Evolutionary conservation across 2,797 vertebrate species (phyloP), one percentile per base, ranked within the genome.

Genomic region (Halcyon badia): DNA sequence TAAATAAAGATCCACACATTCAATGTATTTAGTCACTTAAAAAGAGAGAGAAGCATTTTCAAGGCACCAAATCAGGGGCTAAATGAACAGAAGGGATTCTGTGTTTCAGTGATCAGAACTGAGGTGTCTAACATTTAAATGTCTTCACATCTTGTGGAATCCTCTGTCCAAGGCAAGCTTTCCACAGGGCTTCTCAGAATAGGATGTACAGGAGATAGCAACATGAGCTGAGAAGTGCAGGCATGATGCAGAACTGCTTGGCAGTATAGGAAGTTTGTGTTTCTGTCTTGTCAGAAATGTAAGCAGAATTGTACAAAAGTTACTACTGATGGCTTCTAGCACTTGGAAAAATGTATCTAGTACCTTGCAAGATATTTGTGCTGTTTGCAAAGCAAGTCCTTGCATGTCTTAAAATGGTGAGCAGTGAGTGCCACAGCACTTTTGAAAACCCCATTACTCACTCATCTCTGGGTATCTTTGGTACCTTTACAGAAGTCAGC

Each of bases 141-240:
- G 64, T 12, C 51, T 87, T 76, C 28, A 58, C 13, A 60, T 26
- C 28, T 48, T 70, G 17, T 10, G 41, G 33, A 81, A 73, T 26
- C 19, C 21, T 57, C 39, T 64, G 26, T 76, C n/a, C 15, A 58
- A 83, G 54, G 39, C 21, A 64, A 76, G 16, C 26, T 72, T 54
- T 79, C 54, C 17, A 11, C 8, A 39, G 26, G 39, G 30, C 31
- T 70, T 84, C 26, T 71, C 21, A 83, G n/a, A 88, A 46, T 7
- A 26, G 4, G 31, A 62, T 46, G 20, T 22, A 58, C 17, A 78
- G 57, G 44, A 75, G 44, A 54, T 5, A 49, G 26, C 18, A 72
- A 30, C 0, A 0, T 68, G 20, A 83, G 52, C 54, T 0, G 2
- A 79, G 54, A 60, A 69, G 25, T 42, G 18, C 22, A 14, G 17